Base-by-base conservation (phyloP, 2,113 vertebrate species). In the Azemiops feae region DNA sequence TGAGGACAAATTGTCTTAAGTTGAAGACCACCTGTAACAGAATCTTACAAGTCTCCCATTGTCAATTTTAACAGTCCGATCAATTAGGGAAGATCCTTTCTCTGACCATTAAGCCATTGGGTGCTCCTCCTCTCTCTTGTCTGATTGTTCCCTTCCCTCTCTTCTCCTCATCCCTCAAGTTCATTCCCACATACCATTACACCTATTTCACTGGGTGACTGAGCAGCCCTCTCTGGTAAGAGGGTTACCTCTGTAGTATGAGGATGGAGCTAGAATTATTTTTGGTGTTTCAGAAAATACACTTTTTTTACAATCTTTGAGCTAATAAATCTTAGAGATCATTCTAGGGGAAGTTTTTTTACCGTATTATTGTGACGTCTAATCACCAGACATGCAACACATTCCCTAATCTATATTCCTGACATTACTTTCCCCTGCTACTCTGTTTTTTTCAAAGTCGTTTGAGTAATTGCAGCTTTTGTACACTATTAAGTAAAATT, bases 211-310 rank as follows among this genome's bases (percentile, higher is more conserved):
- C 60, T 64, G 27, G 25, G 11, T 30, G 27, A 30, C 11, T n/a
- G 11, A 64, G 1, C 60, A 64, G 3, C 27, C 58, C 11, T 64
- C 60, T 64, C 60, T 64, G 23, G 27, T 30, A 64, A 64, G 27
- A 64, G 60, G 27, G 1, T 30, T 64, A 7, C 30, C 89, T 74
- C 10, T 23, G 12, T 47, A 91, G 20, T 22, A 53, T 25, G 23
- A 74, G 23, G 34, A 8, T 14, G 54, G 55, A 23, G 25, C 88
- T 87, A 88, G 58, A 52, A 88, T 88, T 88, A 88, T 92, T 88
- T 39, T 86, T 88, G 88, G 64, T 53, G 20, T 88, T 92, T 69
- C 86, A 92, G 20, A 88, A 92, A 92, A 92, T 69, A 92, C 5
- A 50, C 7, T 30, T 34, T 14, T 92, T 92, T 92, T 25, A 18